Evolutionary conservation across 2,113 vertebrate genomes (phyloP).

Genomic region (Cryptotis parvus): DNA sequence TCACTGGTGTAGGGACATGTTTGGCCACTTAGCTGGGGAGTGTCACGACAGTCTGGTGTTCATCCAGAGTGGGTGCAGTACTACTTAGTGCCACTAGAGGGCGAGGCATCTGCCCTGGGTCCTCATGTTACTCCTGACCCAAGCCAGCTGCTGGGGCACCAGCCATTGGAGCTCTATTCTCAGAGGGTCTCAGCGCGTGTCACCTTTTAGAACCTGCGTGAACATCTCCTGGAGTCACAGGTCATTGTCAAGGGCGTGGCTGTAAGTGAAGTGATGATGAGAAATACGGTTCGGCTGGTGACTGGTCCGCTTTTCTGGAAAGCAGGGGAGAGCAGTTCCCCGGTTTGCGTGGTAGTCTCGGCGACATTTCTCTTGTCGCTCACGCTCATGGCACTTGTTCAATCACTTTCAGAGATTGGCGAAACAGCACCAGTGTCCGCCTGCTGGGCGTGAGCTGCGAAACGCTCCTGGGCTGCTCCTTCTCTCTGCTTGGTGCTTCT

Average conservation of each 20-base stretch:
- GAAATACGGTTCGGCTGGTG: not conserved
- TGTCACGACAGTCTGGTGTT: not conserved
- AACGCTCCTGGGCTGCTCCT: too few species aligned
- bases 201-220: not conserved
- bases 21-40: not conserved
- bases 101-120: not conserved
- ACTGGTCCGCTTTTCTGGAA: not conserved
- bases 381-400: not conserved
- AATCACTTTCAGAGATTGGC: too few species aligned
- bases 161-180: not conserved
- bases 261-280: not conserved
- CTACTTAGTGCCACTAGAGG: not conserved
- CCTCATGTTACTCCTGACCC: not conserved
- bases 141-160: not conserved
- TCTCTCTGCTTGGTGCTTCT: too few species aligned
- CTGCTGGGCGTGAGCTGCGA: too few species aligned
- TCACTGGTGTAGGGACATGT: not conserved
- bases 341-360: not conserved
- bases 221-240: not conserved
- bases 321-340: not conserved
- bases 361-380: too few species aligned
- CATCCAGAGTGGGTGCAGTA: not conserved
- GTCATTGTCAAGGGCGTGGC: not conserved
- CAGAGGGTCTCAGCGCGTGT: too few species aligned
- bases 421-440: too few species aligned